phyloP scores from a whole-genome alignment of 1,140 invertebrate species.

The Platorchestia sp. region DNA sequence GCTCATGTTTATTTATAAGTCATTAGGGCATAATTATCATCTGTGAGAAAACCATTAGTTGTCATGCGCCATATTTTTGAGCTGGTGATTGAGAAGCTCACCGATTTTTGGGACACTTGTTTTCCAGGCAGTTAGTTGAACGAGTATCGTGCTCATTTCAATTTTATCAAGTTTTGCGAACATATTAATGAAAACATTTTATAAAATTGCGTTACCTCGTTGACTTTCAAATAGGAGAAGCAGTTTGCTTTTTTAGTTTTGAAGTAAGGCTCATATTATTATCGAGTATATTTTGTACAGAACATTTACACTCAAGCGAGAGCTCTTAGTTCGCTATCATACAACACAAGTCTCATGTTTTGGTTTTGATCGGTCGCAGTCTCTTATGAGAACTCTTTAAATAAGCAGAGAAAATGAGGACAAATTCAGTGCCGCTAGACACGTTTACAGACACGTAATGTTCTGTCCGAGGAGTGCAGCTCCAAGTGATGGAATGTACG shows the following conservation, averaged over 20 bases:
- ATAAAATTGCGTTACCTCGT: neutral
- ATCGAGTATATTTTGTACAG: neutral
- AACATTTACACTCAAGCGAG: neutral
- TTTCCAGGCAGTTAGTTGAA: neutral
- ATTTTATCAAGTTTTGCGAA: neutral
- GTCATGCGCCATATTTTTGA: too few relatives aligned
- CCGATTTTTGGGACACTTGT: neutral
- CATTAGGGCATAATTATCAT: too few relatives aligned
- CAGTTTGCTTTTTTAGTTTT: neutral
- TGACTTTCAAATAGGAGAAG: neutral
- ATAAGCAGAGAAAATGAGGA: neutral
- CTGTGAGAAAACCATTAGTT: too few relatives aligned
- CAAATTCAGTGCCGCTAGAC: neutral
- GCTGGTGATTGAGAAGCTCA: too few relatives aligned
- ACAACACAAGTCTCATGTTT: neutral
- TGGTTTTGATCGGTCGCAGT: neutral
- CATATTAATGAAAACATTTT: neutral
- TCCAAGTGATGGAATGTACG: neutral
- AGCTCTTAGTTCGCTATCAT: neutral
- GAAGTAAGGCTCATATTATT: neutral
- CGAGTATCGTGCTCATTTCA: neutral
- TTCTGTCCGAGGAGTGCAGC: neutral
- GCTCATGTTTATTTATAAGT: neutral
- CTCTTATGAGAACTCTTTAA: neutral
- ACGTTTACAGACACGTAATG: neutral